Percentiles rank a stretch among this genome's conserved stretches.
Evolutionary conservation across 2,888 invertebrate species (phyloP).

Genomic region (Ceraclea dissimilis): DNA sequence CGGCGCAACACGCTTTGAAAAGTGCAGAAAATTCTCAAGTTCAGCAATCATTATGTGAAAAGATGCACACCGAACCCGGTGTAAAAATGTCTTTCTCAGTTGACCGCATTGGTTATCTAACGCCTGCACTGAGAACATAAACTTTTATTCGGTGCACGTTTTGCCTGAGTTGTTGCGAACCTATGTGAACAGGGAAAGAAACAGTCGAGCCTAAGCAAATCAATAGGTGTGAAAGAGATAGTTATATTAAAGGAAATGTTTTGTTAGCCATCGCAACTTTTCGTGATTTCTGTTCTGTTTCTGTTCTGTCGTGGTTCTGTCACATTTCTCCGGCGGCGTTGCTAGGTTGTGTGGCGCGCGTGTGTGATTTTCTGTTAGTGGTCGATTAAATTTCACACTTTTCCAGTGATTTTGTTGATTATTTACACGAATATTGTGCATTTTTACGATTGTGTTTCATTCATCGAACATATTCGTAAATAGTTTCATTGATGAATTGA

Average conservation of each 20-base stretch:
- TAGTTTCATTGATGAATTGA: too few relatives aligned
- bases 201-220: not conserved
- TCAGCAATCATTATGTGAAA: not conserved
- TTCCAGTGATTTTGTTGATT: not conserved
- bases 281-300: not conserved
- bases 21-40: too few relatives aligned
- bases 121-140: not conserved
- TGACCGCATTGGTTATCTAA: not conserved
- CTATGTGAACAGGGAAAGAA: not conserved
- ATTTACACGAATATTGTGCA: not conserved
- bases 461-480: too few relatives aligned
- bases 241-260: not conserved
- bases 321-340: constrained; percentile 16
- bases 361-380: not conserved
- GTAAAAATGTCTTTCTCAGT: not conserved
- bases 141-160: not conserved
- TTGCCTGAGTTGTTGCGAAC: not conserved
- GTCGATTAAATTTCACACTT: not conserved
- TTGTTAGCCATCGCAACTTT: not conserved
- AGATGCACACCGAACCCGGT: not conserved
- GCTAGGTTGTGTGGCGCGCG: not conserved
- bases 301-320: constrained; percentile 3
- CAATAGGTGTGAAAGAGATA: not conserved
- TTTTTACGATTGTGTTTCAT: not conserved
- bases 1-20: too few relatives aligned